Conservation (phyloP, 23 tunicate genomes). For the Trididemnum miniatum region DNA sequence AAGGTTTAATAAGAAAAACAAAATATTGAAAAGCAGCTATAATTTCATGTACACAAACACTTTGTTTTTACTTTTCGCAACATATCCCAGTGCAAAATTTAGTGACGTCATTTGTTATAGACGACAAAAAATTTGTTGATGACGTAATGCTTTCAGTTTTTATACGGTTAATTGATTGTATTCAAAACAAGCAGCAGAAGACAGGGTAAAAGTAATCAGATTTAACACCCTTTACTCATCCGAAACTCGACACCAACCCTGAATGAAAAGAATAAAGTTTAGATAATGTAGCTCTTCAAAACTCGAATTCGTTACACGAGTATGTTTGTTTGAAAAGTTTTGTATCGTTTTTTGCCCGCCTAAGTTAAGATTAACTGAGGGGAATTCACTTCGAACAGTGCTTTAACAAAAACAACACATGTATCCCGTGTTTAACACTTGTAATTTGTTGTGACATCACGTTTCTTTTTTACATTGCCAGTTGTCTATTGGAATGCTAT, state of each 20-base stretch:
- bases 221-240: not conserved
- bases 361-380: not conserved
- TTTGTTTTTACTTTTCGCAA: too few relatives aligned
- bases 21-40: too few relatives aligned
- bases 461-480: too few relatives aligned
- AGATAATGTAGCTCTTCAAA: not conserved
- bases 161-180: not conserved
- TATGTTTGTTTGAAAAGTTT: not conserved
- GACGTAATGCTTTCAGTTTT: not conserved
- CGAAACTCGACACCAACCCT: not conserved
- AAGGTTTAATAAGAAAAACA: too few relatives aligned
- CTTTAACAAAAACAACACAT: not conserved
- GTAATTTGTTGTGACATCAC: not conserved
- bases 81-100: too few relatives aligned
- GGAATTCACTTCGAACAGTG: not conserved
- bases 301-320: not conserved
- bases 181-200: not conserved
- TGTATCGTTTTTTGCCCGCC: conserved; percentile 15
- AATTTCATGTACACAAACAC: too few relatives aligned
- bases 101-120: too few relatives aligned
- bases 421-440: not conserved
- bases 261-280: not conserved
- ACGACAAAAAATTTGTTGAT: too few relatives aligned
- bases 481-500: too few relatives aligned
- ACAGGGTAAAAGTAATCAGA: not conserved